Evolutionary conservation across 53 echinoderm and acorn worm genomes (phyloP).

Genomic region (Crossaster papposus): DNA sequence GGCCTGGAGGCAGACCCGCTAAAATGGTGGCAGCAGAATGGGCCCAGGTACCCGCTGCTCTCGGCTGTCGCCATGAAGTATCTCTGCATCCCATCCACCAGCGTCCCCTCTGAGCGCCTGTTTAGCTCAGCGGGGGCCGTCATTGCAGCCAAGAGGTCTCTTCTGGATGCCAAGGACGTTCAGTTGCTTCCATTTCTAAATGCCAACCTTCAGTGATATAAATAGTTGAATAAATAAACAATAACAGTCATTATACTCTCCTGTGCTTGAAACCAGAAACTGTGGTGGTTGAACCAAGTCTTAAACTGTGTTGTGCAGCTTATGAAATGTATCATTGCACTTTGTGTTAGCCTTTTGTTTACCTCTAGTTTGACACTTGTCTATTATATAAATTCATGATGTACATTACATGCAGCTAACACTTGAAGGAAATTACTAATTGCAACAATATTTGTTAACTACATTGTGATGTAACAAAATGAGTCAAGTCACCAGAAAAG

Average conservation of each 20-base stretch:
- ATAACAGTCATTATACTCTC: neutral
- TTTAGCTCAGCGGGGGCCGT: constrained; percentile 41
- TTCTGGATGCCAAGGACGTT: constrained; percentile 40
- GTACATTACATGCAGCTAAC: too few relatives aligned
- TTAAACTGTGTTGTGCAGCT: too few relatives aligned
- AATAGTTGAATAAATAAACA: neutral
- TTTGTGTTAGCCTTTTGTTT: too few relatives aligned
- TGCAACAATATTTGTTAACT: too few relatives aligned
- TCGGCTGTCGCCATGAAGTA: constrained; percentile 51
- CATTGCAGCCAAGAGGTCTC: constrained; percentile 51
- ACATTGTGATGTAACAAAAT: too few relatives aligned
- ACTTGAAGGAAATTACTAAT: too few relatives aligned
- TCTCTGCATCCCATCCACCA: constrained; percentile 61
- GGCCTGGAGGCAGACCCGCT: constrained; percentile 55
- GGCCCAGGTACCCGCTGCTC: constrained; percentile 53
- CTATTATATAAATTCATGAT: too few relatives aligned
- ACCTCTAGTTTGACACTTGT: too few relatives aligned
- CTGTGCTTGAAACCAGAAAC: too few relatives aligned
- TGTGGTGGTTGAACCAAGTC: too few relatives aligned
- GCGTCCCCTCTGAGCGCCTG: constrained; percentile 41
- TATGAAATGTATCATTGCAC: too few relatives aligned
- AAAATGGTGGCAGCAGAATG: constrained; percentile 58
- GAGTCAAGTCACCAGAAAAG: too few relatives aligned
- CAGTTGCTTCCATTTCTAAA: constrained; percentile 50
- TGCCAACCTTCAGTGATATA: constrained; percentile 31